A percentile compares a stretch with the other conserved stretches of the same genome.
These are phyloP conservation scores for Ammospiza caudacuta DNA, from an alignment of 2,113 vertebrate species.

Conservation along the genomic window DNA sequence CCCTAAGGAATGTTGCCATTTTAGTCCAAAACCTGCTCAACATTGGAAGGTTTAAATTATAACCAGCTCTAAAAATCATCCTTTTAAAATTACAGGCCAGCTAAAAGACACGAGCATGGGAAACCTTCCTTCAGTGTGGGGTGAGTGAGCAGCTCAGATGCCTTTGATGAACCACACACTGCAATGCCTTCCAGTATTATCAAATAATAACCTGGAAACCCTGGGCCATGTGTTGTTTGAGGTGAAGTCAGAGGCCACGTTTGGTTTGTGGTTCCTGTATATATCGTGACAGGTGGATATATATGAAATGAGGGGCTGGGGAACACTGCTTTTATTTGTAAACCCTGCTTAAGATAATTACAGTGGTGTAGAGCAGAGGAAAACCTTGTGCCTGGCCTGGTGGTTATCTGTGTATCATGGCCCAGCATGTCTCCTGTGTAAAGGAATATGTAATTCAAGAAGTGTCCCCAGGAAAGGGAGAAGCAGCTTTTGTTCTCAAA, in stretches of 20 bases:
- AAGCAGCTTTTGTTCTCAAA: constrained; percentile 47
- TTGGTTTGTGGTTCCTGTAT: not conserved
- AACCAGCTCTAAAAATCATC: constrained; percentile 33
- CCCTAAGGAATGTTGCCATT: not conserved
- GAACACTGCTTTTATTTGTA: not conserved
- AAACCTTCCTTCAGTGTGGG: not conserved
- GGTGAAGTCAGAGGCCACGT: constrained; percentile 18
- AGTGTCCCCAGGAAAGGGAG: constrained; percentile 41
- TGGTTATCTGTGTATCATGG: not conserved
- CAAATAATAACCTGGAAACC: constrained; percentile 7
- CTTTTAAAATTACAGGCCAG: constrained; percentile 10
- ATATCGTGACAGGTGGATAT: not conserved
- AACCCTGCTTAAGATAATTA: constrained; percentile 10
- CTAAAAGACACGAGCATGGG: not conserved
- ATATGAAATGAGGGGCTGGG: not conserved
- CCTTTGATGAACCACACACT: constrained; percentile 52
- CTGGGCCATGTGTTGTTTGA: constrained; percentile 18
- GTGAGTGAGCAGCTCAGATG: not conserved
- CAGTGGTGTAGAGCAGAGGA: not conserved
- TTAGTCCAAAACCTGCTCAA: not conserved
- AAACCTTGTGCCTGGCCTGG: not conserved
- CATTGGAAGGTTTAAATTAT: not conserved
- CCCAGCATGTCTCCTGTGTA: constrained; percentile 3
- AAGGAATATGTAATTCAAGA: constrained; percentile 52
- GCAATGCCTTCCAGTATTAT: constrained; percentile 7